A percentile compares a stretch with the other conserved stretches of the same genome.
Evolutionary conservation across 2,888 invertebrate species (phyloP).

Genomic region (Plagiodera versicolora): DNA sequence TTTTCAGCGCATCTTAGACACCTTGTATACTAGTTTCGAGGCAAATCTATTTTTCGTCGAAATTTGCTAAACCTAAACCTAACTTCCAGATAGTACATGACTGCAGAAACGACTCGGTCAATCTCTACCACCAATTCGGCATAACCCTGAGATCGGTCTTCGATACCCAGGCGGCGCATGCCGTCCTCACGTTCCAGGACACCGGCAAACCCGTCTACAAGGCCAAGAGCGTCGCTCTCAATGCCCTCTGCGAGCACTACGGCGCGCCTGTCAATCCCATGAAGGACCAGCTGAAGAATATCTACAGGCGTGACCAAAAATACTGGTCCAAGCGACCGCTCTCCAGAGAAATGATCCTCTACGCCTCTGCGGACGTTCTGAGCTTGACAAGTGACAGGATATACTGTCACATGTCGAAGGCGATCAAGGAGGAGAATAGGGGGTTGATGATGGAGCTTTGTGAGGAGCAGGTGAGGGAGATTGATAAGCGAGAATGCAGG

Average conservation of each 20-base stretch:
- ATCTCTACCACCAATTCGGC: slow-evolving; percentile 83
- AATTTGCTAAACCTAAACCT: too few species aligned
- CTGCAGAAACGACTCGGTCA: slow-evolving; percentile 88
- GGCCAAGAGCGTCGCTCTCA: slow-evolving; percentile 89
- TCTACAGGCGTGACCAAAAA: slow-evolving; percentile 71
- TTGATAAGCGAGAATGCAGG: too few species aligned
- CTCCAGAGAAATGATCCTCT: slow-evolving; percentile 87
- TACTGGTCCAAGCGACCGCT: slow-evolving; percentile 90
- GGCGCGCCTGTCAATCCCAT: slow-evolving; percentile 86
- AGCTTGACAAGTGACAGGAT: slow-evolving; percentile 85
- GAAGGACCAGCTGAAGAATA: slow-evolving; percentile 86
- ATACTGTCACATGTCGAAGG: slow-evolving; percentile 71
- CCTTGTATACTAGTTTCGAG: too few species aligned
- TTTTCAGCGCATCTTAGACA: background rate
- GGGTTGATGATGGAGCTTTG: slow-evolving; percentile 80
- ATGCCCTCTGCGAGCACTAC: slow-evolving; percentile 88
- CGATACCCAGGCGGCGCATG: slow-evolving; percentile 85
- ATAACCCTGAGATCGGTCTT: slow-evolving; percentile 83
- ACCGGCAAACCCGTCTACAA: slow-evolving; percentile 90
- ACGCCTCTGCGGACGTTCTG: slow-evolving; percentile 87
- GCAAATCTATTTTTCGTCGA: too few species aligned
- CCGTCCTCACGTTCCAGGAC: slow-evolving; percentile 87
- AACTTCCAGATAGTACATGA: slow-evolving; percentile 81
- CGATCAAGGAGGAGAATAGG: slow-evolving; percentile 71
- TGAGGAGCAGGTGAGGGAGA: slow-evolving; percentile 74